Percentiles rank a stretch among this genome's conserved stretches.
Evolutionary conservation across 2,113 vertebrate genomes (phyloP).

Genomic region (Sander lucioperca): DNA sequence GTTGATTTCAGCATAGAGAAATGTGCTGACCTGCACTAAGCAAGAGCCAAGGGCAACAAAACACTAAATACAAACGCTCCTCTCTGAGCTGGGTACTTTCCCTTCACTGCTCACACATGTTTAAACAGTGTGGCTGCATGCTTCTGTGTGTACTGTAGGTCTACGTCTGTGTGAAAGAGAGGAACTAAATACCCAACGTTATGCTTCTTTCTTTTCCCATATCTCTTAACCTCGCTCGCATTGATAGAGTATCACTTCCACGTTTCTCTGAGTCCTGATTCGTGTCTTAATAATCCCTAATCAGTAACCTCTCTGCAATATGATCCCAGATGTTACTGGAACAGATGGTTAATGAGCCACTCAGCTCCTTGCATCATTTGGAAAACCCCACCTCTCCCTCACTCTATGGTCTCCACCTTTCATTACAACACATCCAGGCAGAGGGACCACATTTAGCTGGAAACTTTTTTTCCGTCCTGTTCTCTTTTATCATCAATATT

Average conservation of each 20-base stretch:
- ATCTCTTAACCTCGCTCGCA: neutral
- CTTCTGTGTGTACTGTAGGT: conserved; percentile 15
- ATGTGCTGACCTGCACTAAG: conserved; percentile 91
- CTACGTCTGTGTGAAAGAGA: conserved; percentile 7
- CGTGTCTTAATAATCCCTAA: neutral
- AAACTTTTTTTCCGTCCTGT: neutral
- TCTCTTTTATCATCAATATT: conserved; percentile 3
- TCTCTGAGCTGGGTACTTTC: conserved; percentile 83
- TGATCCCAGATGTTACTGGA: conserved; percentile 44
- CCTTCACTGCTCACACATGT: conserved; percentile 70
- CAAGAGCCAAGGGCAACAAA: conserved; percentile 86
- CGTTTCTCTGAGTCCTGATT: neutral
- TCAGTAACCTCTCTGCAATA: conserved; percentile 17
- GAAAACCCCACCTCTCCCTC: conserved; percentile 48
- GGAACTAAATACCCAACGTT: neutral
- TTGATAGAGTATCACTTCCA: neutral
- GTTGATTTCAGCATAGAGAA: conserved; percentile 86
- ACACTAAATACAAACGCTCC: conserved; percentile 83
- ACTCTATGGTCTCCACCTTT: neutral
- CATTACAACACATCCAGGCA: conserved; percentile 23
- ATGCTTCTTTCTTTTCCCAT: neutral
- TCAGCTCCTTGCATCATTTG: conserved; percentile 27
- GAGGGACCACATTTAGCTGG: conserved; percentile 3
- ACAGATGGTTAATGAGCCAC: conserved; percentile 28
- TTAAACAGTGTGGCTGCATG: conserved; percentile 53